These are phyloP conservation scores for Horisme vitalbata DNA, from an alignment of 2,888 invertebrate species.

Conservation along the genomic window DNA sequence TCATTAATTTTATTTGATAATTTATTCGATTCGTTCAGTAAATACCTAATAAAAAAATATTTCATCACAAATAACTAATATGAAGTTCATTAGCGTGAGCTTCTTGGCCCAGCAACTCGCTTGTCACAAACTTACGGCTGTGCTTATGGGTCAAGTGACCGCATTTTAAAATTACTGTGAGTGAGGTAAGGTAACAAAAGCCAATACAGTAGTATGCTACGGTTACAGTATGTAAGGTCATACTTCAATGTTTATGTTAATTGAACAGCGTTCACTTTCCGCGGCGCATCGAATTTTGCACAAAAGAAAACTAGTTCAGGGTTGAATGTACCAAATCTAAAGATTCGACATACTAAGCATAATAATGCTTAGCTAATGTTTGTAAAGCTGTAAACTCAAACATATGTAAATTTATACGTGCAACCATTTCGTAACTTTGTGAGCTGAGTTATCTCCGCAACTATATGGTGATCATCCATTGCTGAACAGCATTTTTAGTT, in stretches of 20 bases:
- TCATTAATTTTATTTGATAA: no score
- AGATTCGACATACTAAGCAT: conserved; percentile 40
- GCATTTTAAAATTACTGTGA: no score
- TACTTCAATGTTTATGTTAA: conserved; percentile 57
- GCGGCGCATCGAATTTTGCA: conserved; percentile 48
- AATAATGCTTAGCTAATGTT: conserved; percentile 28
- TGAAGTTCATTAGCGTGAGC: no score
- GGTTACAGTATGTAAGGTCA: conserved; percentile 36
- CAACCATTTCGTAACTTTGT: conserved; percentile 8
- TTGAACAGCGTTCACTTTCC: conserved; percentile 49
- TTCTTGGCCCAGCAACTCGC: no score
- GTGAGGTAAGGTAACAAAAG: conserved; percentile 5
- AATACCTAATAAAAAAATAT: no score
- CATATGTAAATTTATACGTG: conserved; percentile 13
- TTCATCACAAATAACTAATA: no score
- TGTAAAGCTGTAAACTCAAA: conserved; percentile 26
- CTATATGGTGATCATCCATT: no score
- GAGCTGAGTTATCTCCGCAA: no score
- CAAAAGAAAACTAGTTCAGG: conserved; percentile 51
- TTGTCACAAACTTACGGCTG: no score
- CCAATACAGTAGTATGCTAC: not conserved
- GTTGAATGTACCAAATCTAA: conserved; percentile 30
- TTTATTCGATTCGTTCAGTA: no score
- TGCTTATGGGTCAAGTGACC: no score
- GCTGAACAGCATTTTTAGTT: no score